A percentile compares a stretch with the other conserved stretches of the same genome.
Conservation (phyloP, 2,888 invertebrate genomes). For the Apamea anceps region DNA sequence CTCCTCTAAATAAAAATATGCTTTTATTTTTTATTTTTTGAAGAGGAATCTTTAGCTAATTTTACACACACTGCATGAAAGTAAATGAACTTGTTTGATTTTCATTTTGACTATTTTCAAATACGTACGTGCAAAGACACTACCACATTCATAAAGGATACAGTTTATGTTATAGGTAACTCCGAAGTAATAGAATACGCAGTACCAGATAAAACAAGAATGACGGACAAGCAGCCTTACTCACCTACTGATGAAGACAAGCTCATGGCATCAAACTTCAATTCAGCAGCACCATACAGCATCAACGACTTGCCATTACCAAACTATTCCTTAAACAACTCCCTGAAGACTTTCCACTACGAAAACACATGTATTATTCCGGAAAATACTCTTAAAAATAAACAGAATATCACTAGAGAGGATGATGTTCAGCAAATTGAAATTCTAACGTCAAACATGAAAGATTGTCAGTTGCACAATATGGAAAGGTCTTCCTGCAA, state of each 20-base stretch:
- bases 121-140: not conserved
- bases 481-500: conserved; percentile 86
- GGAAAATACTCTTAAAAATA: conserved; percentile 86
- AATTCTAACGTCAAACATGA: conserved; percentile 86
- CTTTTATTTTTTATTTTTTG: not conserved
- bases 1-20: not conserved
- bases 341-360: conserved; percentile 88
- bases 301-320: conserved; percentile 89
- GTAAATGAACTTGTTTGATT: not conserved
- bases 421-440: conserved; percentile 88
- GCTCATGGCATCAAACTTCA: conserved; percentile 85
- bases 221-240: conserved; percentile 86
- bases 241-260: conserved; percentile 89
- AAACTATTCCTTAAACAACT: conserved; percentile 91
- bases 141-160: conserved; percentile 54
- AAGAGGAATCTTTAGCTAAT: not conserved
- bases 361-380: conserved; percentile 88
- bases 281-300: conserved; percentile 81
- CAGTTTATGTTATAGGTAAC: conserved; percentile 80
- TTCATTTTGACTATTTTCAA: not conserved
- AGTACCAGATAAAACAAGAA: conserved; percentile 88
- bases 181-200: conserved; percentile 89
- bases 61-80: not conserved
- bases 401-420: conserved; percentile 85
- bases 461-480: conserved; percentile 86